These are phyloP conservation scores for Gymnocypris eckloni DNA, from an alignment of 2,797 vertebrate genomes.

Conservation along the genomic window DNA sequence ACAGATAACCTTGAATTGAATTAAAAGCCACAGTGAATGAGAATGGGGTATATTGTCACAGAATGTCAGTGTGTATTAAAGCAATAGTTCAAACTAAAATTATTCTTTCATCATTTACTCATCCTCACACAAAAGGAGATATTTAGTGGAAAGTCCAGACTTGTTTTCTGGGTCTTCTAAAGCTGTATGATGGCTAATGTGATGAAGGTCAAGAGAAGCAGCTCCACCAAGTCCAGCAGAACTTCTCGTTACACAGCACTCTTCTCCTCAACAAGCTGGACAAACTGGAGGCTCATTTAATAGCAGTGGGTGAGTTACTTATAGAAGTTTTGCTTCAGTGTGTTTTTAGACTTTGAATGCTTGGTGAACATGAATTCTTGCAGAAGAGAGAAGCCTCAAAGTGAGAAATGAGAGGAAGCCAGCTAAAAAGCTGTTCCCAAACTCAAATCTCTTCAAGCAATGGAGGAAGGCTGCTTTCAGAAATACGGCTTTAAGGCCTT, in stretches of 20 bases:
- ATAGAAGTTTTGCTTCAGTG: not conserved
- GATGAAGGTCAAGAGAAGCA: conserved; percentile 34
- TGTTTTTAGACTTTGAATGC: not conserved
- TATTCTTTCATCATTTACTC: not conserved
- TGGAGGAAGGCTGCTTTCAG: conserved; percentile 77
- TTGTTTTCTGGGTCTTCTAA: not conserved
- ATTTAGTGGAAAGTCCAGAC: not conserved
- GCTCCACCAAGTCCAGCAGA: conserved; percentile 57
- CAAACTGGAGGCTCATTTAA: conserved; percentile 66
- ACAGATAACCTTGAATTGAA: too few relatives aligned
- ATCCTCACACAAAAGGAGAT: not conserved
- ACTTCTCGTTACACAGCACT: conserved; percentile 54
- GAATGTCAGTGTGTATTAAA: not conserved
- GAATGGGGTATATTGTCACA: too few relatives aligned
- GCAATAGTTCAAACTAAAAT: not conserved
- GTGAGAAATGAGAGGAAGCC: conserved; percentile 70
- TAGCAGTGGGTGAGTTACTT: conserved; percentile 63
- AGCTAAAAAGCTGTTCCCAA: conserved; percentile 79
- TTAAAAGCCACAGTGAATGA: not conserved
- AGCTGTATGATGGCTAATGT: not conserved
- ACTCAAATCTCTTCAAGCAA: conserved; percentile 84
- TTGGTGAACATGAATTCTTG: not conserved
- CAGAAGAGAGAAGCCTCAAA: conserved; percentile 61
- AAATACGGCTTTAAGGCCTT: conserved; percentile 93
- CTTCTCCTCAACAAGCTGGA: conserved; percentile 65